These are phyloP conservation scores for Pterocles orientalis DNA, from an alignment of 2,113 vertebrate species.

Conservation along the genomic window DNA sequence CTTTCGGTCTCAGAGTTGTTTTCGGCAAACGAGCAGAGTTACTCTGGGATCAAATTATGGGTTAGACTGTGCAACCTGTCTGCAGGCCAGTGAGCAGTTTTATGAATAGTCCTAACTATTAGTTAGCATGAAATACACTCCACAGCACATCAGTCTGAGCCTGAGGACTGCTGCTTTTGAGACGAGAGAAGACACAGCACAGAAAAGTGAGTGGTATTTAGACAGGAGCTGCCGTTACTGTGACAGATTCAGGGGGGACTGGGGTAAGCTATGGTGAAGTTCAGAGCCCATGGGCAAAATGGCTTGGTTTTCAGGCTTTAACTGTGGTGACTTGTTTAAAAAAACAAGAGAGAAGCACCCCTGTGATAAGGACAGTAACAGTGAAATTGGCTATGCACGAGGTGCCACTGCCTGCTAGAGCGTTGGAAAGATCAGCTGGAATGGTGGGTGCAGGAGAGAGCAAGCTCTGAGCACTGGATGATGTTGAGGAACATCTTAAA, in stretches of 20 bases:
- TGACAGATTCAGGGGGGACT: background rate
- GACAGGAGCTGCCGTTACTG: background rate
- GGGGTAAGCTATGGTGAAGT: background rate
- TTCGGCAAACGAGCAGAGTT: background rate
- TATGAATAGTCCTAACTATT: background rate
- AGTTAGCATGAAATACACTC: background rate
- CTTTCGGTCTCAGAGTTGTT: background rate
- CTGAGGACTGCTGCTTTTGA: background rate
- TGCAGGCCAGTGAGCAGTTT: background rate
- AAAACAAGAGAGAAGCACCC: background rate
- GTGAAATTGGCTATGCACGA: background rate
- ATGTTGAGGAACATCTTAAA: background rate
- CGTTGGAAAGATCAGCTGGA: background rate
- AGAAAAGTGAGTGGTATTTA: background rate
- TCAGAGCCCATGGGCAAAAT: background rate
- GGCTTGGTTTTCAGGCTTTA: background rate
- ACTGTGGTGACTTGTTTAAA: background rate
- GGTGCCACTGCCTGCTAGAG: background rate
- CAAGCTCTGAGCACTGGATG: background rate
- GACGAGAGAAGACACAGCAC: background rate
- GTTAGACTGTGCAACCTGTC: background rate
- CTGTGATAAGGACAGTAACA: background rate
- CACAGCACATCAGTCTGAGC: background rate
- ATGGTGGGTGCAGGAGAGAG: background rate
- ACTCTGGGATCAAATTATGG: background rate